Percentiles rank a stretch among this genome's conserved stretches.
Evolutionary conservation across 2,797 vertebrate genomes (phyloP).

Genomic region (Phoxinus dragarum): DNA sequence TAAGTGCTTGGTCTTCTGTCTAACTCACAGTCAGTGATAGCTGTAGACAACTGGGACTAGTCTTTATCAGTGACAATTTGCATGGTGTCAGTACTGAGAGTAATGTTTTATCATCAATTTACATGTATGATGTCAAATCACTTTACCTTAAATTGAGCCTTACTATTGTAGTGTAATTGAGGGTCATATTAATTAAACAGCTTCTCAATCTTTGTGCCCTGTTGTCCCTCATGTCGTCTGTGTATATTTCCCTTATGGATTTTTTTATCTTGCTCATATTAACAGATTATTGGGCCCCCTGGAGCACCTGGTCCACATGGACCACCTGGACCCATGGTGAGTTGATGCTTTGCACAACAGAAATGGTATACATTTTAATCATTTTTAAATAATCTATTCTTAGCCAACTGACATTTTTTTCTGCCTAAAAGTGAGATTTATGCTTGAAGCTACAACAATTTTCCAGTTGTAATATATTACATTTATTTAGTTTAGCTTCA

Average conservation of each 20-base stretch:
- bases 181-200: neutral
- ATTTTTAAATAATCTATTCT: neutral
- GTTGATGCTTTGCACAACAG: slow-evolving; percentile 56
- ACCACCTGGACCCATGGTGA: slow-evolving; percentile 96
- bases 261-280: slow-evolving; percentile 62
- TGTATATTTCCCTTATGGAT: neutral
- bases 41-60: neutral
- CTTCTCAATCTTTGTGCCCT: neutral
- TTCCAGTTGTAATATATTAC: neutral
- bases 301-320: slow-evolving; percentile 92
- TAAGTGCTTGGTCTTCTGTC: neutral
- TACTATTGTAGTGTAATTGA: neutral
- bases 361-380: neutral
- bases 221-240: neutral
- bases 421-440: neutral
- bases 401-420: neutral
- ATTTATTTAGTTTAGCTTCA: neutral
- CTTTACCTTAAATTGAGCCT: neutral
- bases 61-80: neutral
- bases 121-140: neutral
- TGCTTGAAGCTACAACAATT: neutral
- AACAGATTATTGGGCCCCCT: slow-evolving; percentile 90
- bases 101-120: neutral
- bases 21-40: neutral
- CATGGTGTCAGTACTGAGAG: neutral